phyloP scores from a whole-genome alignment of 2,113 vertebrate genomes.

The Pampusana beccarii region DNA sequence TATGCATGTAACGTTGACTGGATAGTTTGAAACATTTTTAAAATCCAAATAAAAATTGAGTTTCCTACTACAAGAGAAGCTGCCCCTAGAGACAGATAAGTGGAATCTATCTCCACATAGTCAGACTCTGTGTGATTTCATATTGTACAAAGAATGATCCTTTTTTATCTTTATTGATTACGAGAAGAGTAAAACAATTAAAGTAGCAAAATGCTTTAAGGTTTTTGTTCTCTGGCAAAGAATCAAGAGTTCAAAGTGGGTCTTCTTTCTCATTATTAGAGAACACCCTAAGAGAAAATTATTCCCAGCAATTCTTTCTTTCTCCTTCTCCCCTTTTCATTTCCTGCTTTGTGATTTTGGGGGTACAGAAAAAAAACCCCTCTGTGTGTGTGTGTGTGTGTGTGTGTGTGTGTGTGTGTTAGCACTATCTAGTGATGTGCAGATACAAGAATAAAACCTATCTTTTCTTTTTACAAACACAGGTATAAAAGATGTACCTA shows the following conservation, averaged over 20 bases:
- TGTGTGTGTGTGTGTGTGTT: neutral
- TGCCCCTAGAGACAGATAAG: constrained; percentile 54
- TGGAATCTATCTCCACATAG: constrained; percentile 28
- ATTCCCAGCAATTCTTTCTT: constrained; percentile 2
- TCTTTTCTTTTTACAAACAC: neutral
- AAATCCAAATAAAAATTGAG: constrained; percentile 74
- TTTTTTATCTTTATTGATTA: constrained; percentile 67
- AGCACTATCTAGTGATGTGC: neutral
- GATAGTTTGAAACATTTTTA: constrained; percentile 71
- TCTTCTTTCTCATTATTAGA: constrained; percentile 9
- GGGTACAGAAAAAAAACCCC: neutral
- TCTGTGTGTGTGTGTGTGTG: neutral
- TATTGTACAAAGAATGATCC: constrained; percentile 16
- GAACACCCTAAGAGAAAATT: neutral
- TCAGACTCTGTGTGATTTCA: constrained; percentile 38
- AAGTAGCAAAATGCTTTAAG: constrained; percentile 30
- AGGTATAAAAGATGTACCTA: neutral
- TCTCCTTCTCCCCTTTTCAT: constrained; percentile 21
- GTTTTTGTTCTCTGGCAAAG: constrained; percentile 9
- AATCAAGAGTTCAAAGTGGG: constrained; percentile 10
- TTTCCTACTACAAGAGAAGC: constrained; percentile 60
- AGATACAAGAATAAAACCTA: neutral
- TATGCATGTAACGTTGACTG: constrained; percentile 64
- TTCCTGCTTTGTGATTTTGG: constrained; percentile 23
- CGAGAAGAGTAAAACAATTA: constrained; percentile 59